A percentile compares a stretch with the other conserved stretches of the same genome.
Evolutionary conservation across 2,888 invertebrate genomes (phyloP).

Genomic region (Oxycera nigricornis): DNA sequence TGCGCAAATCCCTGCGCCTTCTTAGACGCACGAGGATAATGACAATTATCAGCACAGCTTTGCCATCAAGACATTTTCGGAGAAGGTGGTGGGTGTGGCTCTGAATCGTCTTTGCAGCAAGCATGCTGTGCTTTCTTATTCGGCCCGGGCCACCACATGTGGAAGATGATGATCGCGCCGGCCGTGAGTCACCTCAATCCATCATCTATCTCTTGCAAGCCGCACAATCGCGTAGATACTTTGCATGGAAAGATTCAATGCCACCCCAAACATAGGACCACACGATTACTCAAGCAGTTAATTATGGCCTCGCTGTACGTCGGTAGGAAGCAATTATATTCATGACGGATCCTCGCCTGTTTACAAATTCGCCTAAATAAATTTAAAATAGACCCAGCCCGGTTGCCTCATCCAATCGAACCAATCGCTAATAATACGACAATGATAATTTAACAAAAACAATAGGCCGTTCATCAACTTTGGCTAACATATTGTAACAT

Average conservation of each 20-base stretch:
- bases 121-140: background rate
- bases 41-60: background rate
- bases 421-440: constrained; percentile 27
- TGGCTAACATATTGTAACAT: background rate
- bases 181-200: constrained; percentile 27
- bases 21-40: background rate
- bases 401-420: constrained; percentile 10
- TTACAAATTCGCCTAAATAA: constrained; percentile 23
- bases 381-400: constrained; percentile 1
- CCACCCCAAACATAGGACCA: background rate
- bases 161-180: constrained; percentile 1
- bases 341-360: constrained; percentile 8
- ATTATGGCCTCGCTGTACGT: constrained; percentile 5
- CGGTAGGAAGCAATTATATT: constrained; percentile 14
- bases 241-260: background rate
- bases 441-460: constrained; percentile 9
- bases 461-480: constrained; percentile 30
- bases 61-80: background rate
- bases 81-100: constrained; percentile 30
- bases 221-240: constrained; percentile 19
- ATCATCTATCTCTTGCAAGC: background rate
- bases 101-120: background rate
- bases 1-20: background rate
- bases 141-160: background rate
- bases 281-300: constrained; percentile 17